Evolutionary conservation across 2,113 vertebrate species (phyloP).

Genomic region (Microcebus lehilahytsara): DNA sequence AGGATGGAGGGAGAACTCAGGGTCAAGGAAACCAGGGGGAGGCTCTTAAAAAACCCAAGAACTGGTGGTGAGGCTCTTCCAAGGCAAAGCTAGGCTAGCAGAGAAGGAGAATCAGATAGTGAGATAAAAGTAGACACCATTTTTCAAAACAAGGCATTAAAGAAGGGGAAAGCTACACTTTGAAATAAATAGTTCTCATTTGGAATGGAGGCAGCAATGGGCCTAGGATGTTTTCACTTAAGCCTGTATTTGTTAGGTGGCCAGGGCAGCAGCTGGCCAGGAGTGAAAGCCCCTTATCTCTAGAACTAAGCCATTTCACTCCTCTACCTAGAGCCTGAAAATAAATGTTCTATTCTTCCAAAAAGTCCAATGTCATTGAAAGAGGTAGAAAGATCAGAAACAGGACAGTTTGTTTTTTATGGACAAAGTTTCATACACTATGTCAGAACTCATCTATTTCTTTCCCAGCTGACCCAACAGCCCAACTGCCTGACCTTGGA

Average conservation of each 20-base stretch:
- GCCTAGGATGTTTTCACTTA: background rate
- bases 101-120: background rate
- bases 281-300: constrained; percentile 46
- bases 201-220: background rate
- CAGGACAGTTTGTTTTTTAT: background rate
- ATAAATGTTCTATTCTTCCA: constrained; percentile 33
- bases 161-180: background rate
- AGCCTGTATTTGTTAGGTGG: background rate
- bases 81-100: background rate
- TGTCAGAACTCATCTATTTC: constrained; percentile 51
- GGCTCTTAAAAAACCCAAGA: background rate
- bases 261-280: background rate
- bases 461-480: constrained; percentile 25
- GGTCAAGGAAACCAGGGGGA: background rate
- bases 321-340: constrained; percentile 24
- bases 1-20: background rate
- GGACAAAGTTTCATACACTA: constrained; percentile 6
- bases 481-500: constrained; percentile 46
- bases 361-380: constrained; percentile 30
- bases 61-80: background rate
- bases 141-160: background rate
- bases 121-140: constrained; percentile 6
- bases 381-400: constrained; percentile 41
- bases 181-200: background rate
- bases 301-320: constrained; percentile 32